Base-by-base conservation (phyloP, 2,888 invertebrate genomes). In the Salpingus planirostris region DNA sequence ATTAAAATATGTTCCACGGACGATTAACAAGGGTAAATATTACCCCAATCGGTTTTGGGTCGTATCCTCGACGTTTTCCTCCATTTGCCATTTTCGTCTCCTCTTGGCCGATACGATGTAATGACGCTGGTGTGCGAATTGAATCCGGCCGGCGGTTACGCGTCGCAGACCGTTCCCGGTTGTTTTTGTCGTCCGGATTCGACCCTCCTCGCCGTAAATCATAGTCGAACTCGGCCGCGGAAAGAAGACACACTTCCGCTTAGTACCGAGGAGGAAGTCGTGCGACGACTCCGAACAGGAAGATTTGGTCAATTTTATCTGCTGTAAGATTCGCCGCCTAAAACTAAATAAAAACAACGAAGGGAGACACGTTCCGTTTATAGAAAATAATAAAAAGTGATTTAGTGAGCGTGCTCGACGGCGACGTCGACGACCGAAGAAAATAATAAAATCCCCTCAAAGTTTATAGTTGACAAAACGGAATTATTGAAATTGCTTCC, bases 1-100 rank as follows among this genome's bases (percentile, higher is more conserved):
- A 54, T 54, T 52, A 52, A 55, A 55, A 55, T 53, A 56, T 53
- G 53, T 53, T 54, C 44, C 44, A 52, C 44, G 56, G 43, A 54
- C 54, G 54, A 55, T 55, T 57, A 52, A 49, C 39, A 34, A 38
- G 32, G 39, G 32, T 42, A 40, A 39, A 38, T 39, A 42, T 44
- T 29, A 24, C 35, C 27, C 30, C 24, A 21, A 14, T 28, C 15
- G 22, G 28, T 15, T 26, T n/a, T n/a, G n/a, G n/a, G n/a, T n/a
- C n/a, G n/a, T n/a, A n/a, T 21, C 26, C 25, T 28, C 27, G 34
- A 31, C 26, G 33, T 33, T 45, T 41, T 45, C 27, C 24, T 22
- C 32, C 22, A 32, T 27, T 32, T 23, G 27, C 15, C 21, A n/a
- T 35, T 15, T 12, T 31, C 27, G 15, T 30, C 4, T 25, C 21